Evolutionary conservation across 2,113 vertebrate species (phyloP).

Genomic region (Oreochromis tanganicae): DNA sequence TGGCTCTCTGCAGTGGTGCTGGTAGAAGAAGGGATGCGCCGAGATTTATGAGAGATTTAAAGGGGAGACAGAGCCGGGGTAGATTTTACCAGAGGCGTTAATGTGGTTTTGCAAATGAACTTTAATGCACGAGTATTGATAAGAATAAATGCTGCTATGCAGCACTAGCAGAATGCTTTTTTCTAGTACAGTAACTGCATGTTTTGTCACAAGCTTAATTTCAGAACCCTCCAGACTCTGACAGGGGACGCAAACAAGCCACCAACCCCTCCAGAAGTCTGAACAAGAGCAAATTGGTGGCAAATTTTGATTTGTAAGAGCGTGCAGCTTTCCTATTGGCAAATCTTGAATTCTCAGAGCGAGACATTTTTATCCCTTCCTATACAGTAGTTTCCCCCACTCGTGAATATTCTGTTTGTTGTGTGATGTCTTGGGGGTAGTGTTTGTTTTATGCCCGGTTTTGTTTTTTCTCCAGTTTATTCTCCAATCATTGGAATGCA

Average conservation of each 20-base stretch:
- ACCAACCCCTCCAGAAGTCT: slow-evolving; percentile 32
- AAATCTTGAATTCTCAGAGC: slow-evolving; percentile 52
- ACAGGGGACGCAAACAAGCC: slow-evolving; percentile 41
- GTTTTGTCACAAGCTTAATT: slow-evolving; percentile 47
- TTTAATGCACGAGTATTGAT: slow-evolving; percentile 48
- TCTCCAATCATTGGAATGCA: slow-evolving; percentile 30
- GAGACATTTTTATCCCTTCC: slow-evolving; percentile 40
- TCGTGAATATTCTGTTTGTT: slow-evolving; percentile 61
- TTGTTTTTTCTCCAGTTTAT: slow-evolving; percentile 20
- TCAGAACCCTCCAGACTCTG: slow-evolving; percentile 17
- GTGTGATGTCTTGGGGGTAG: slow-evolving; percentile 29
- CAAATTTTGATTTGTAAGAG: slow-evolving; percentile 58
- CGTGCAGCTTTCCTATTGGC: slow-evolving; percentile 32
- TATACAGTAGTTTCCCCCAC: slow-evolving; percentile 9
- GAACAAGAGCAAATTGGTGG: slow-evolving; percentile 46
- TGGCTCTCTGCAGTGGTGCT: slow-evolving; percentile 30
- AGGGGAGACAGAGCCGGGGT: neutral
- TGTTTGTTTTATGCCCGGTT: slow-evolving; percentile 36
- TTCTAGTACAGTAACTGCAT: slow-evolving; percentile 7
- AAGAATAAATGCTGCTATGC: slow-evolving; percentile 24
- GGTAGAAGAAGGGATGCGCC: slow-evolving; percentile 1
- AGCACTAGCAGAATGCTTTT: neutral
- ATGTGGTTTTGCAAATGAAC: slow-evolving; percentile 60
- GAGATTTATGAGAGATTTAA: slow-evolving; percentile 56
- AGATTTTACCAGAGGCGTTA: slow-evolving; percentile 40